Base-by-base conservation (phyloP, 2,888 invertebrate genomes). In the Lasioglossum vierecki region DNA sequence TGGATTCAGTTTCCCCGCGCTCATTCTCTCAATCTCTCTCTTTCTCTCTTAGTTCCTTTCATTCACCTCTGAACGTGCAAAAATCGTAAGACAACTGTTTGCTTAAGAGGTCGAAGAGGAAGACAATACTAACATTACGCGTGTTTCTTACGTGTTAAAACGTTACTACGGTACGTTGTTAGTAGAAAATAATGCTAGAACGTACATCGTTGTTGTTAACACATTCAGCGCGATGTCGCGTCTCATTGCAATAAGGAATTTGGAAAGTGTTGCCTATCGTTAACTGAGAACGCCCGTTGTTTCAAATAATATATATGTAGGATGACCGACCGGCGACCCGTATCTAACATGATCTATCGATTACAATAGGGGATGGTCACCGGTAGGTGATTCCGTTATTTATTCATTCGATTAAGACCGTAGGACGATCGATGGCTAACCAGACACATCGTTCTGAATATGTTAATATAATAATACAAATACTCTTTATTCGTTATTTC, bases 51-150 rank as follows among this genome's bases (percentile, higher is more conserved):
- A 35, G 18, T 60, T 44, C 13, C 11, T 49, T 60, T 35, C 30
- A 30, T 46, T 63, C 46, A 18, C 35, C 15, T 78, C 77, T 57
- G 70, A 79, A 86, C 84, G 83, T 82, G 82, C 80, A 85, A 87
- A 83, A 79, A 78, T 39, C 86, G 53, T 79, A 79, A 41, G 49
- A 85, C 90, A 87, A 91, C 90, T 86, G 79, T 90, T 90, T 89
- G 91, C 88, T 89, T 85, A 83, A 91, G 90, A 91, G 90, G 85
- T 84, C 87, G 66, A 88, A 90, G 89, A 90, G 91, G 88, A 90
- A 90, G 91, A 90, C 90, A 71, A 82, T 84, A 75, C 85, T 76
- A 88, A 84, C 46, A 88, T 85, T 89, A 89, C 77, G 75, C 70
- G 71, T 70, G 70, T 81, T 77, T 75, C 81, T 84, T 86, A 86